Percentiles rank a stretch among this genome's conserved stretches.
These are phyloP conservation scores for Mesembrinibis cayennensis DNA, from an alignment of 2,113 vertebrate genomes.

Conservation along the genomic window DNA sequence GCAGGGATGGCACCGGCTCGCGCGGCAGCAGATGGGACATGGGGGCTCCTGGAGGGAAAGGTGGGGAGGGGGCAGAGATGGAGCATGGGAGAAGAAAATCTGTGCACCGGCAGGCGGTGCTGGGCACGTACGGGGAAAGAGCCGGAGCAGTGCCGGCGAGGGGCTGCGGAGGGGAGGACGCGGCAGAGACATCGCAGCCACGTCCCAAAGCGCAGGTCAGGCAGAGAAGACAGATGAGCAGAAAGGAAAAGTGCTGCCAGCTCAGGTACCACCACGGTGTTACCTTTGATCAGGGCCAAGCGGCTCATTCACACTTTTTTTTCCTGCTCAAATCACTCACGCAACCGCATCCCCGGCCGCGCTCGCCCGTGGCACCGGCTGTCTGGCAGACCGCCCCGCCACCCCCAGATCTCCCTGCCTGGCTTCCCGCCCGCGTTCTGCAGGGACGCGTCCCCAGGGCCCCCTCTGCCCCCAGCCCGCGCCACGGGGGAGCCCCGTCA, in stretches of 20 bases:
- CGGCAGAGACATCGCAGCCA: too few relatives aligned
- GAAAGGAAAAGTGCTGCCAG: background rate
- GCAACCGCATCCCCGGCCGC: accelerated
- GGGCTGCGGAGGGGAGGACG: background rate
- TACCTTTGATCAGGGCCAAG: background rate
- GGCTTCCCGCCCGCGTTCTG: background rate
- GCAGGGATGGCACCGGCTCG: accelerated
- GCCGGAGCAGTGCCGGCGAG: accelerated
- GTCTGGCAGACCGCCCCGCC: background rate
- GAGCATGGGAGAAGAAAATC: background rate
- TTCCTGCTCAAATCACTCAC: background rate
- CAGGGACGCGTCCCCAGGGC: background rate
- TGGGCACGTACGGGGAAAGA: accelerated
- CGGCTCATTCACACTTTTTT: background rate
- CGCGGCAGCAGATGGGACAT: background rate
- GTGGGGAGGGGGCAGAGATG: background rate
- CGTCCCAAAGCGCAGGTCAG: background rate
- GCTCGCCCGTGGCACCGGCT: accelerated
- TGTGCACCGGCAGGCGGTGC: accelerated
- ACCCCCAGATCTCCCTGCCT: background rate
- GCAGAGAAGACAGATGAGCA: background rate
- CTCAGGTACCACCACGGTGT: accelerated
- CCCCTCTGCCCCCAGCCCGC: background rate
- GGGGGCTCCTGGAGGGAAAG: background rate
- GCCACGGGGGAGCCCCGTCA: accelerated